phyloP scores from a whole-genome alignment of 2,113 vertebrate genomes.

The Nasalis larvatus region DNA sequence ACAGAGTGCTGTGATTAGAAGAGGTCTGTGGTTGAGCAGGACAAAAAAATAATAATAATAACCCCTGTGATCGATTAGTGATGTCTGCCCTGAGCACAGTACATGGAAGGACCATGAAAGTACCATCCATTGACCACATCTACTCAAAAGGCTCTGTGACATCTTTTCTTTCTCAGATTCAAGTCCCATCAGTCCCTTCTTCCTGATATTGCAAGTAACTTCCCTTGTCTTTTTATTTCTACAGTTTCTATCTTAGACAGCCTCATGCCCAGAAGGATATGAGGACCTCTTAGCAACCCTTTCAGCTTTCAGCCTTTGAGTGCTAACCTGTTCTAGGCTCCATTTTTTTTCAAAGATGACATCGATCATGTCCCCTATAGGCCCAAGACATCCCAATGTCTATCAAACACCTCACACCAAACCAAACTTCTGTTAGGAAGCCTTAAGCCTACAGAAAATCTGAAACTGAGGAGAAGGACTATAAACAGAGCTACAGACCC shows the following conservation, averaged over 20 bases:
- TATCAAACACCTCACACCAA: background rate
- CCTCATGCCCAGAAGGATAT: background rate
- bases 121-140: background rate
- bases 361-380: background rate
- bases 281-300: too few relatives aligned
- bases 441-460: background rate
- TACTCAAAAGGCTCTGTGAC: background rate
- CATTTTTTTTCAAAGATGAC: background rate
- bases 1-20: background rate
- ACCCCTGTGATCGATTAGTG: background rate
- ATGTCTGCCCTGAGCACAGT: background rate
- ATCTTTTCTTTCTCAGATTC: background rate
- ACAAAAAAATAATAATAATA: background rate
- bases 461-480: background rate
- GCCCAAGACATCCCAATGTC: background rate
- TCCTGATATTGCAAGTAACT: background rate
- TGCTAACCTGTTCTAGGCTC: background rate
- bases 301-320: background rate
- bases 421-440: background rate
- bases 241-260: background rate
- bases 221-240: background rate
- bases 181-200: background rate
- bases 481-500: background rate
- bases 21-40: background rate
- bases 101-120: rapidly evolving